These are phyloP conservation scores for Lapara coniferarum DNA, from an alignment of 2,888 invertebrate genomes.

Conservation along the genomic window DNA sequence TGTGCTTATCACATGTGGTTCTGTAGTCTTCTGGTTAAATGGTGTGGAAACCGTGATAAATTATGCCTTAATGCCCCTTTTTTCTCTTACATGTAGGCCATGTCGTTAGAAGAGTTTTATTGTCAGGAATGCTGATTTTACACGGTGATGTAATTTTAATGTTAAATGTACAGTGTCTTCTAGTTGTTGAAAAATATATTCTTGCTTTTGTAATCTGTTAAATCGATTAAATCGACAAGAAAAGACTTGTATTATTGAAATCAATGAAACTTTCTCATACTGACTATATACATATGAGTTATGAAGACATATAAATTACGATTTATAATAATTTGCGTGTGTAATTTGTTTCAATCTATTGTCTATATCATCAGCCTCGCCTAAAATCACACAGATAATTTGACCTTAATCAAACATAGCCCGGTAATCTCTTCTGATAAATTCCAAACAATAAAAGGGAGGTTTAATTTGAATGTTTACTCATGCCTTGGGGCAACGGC, in stretches of 20 bases:
- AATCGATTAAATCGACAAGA: too few relatives aligned
- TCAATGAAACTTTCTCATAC: background rate
- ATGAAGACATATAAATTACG: background rate
- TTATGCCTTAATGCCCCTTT: slow-evolving; percentile 75
- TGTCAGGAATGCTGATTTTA: slow-evolving; percentile 36
- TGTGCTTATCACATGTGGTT: slow-evolving; percentile 74
- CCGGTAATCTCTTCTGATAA: background rate
- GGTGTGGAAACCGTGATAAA: slow-evolving; percentile 80
- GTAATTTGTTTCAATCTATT: too few relatives aligned
- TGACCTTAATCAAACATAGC: slow-evolving; percentile 7
- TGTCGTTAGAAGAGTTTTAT: slow-evolving; percentile 66
- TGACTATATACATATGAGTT: background rate
- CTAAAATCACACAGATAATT: background rate
- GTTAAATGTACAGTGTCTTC: background rate
- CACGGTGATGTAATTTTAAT: slow-evolving; percentile 1
- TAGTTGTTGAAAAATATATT: too few relatives aligned
- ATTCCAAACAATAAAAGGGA: slow-evolving; percentile 10
- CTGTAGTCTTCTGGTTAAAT: slow-evolving; percentile 76
- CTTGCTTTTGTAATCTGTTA: too few relatives aligned
- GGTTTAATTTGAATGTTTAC: background rate
- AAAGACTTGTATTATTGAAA: too few relatives aligned
- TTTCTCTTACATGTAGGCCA: slow-evolving; percentile 61
- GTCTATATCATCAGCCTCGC: background rate
- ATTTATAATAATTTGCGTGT: background rate
- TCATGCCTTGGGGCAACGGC: background rate